Evolutionary conservation across 2,797 vertebrate species (phyloP).

Genomic region (Pipistrellus pygmaeus): DNA sequence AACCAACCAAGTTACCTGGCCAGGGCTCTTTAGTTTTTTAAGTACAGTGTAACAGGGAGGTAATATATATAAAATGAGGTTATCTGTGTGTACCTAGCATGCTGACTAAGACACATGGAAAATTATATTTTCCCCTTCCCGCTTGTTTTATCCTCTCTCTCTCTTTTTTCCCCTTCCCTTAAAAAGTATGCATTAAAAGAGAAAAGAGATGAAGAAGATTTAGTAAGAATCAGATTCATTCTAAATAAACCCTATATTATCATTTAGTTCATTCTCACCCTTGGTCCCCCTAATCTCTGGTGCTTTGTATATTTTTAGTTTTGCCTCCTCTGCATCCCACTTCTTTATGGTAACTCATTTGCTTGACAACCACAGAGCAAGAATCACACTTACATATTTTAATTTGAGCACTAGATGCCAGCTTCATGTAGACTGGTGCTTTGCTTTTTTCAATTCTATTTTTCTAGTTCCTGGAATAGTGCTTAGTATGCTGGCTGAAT

Average conservation of each 20-base stretch:
- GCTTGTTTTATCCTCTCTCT: neutral
- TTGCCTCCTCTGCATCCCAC: neutral
- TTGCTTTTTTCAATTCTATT: neutral
- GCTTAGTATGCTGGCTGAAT: neutral
- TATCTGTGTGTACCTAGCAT: neutral
- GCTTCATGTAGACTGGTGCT: neutral
- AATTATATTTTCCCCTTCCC: neutral
- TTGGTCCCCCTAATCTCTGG: neutral
- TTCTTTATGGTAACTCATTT: neutral
- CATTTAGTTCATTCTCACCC: neutral
- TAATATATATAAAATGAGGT: neutral
- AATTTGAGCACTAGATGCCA: neutral
- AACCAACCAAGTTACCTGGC: neutral
- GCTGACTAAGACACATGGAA: neutral
- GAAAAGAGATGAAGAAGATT: neutral
- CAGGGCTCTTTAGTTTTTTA: conserved; percentile 1
- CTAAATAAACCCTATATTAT: neutral
- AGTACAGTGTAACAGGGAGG: neutral
- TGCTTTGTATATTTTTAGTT: neutral
- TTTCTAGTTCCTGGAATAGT: neutral
- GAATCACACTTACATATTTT: conserved; percentile 2
- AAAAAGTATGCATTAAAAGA: neutral
- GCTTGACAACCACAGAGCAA: neutral
- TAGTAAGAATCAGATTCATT: conserved; percentile 5
- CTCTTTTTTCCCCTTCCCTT: neutral